Base-by-base conservation (phyloP, 2,888 invertebrate genomes). In the Nezara viridula region DNA sequence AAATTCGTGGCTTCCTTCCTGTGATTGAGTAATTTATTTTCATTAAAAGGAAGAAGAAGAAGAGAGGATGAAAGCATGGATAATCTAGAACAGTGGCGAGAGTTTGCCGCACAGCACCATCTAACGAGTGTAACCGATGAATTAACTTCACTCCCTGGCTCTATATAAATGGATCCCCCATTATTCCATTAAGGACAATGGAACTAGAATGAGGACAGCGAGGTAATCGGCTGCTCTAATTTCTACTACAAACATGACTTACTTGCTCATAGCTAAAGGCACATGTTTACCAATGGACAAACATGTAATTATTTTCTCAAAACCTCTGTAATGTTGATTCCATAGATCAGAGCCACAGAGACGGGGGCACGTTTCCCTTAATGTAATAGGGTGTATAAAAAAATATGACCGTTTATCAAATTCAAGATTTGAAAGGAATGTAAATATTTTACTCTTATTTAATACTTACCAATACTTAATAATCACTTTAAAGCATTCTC, bases 141-240 rank as follows among this genome's bases (percentile, higher is more conserved):
- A 73, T 73, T 73, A 73, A 73, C 66, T 73, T 27, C 32, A 73
- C 66, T 73, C 60, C 32, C 66, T 73, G 19, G 21, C 66, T 73
- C 19, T 73, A 24, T 73, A 73, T 73, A 73, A 73, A 73, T 73
- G 66, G 66, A 73, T 73, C 66, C 66, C 27, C 66, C 66, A 73
- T 73, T 73, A 73, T 73, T 73, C 66, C 66, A 73, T 73, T 73
- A 73, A 37, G 66, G 37, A 37, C 66, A 73, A 73, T 73, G 66
- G 66, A 73, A 73, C 66, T 19, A 37, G 37, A 73, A 73, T 73
- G 66, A 73, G 66, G 66, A 32, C 66, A 73, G 66, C 66, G 66
- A 73, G 66, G 66, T 73, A 73, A 73, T 73, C 66, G 37, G 19
- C 19, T 73, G 66, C 66, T 37, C 66, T 73, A 73, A 37, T 73